A percentile compares a stretch with the other conserved stretches of the same genome.
These are phyloP conservation scores for Netelia virgata DNA, from an alignment of 2,888 invertebrate genomes.

Conservation along the genomic window DNA sequence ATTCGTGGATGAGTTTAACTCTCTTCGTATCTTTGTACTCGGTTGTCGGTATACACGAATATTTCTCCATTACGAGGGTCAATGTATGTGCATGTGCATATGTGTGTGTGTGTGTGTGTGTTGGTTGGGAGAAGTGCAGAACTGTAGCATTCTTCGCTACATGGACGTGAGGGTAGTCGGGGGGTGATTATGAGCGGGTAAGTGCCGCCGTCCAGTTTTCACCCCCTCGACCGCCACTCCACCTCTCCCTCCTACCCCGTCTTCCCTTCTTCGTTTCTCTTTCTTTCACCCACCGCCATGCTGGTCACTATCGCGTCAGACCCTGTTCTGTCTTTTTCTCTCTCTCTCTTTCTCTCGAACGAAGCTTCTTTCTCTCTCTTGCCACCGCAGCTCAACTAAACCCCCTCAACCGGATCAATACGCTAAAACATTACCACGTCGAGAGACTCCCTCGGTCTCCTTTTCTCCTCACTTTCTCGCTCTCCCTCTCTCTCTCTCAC, in stretches of 20 bases:
- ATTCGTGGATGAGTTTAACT: constrained; percentile 33
- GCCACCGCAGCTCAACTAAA: constrained; percentile 77
- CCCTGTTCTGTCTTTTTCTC: constrained; percentile 67
- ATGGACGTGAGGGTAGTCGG: constrained; percentile 67
- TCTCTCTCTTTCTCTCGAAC: constrained; percentile 37
- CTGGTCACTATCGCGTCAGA: constrained; percentile 59
- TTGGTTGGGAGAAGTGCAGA: constrained; percentile 70
- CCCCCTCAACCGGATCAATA: constrained; percentile 81
- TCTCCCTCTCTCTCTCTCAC: background rate
- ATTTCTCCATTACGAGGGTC: constrained; percentile 18
- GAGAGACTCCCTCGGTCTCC: constrained; percentile 76
- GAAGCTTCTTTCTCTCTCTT: constrained; percentile 67
- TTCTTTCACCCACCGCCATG: constrained; percentile 24
- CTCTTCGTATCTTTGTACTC: constrained; percentile 14
- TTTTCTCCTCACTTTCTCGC: constrained; percentile 1
- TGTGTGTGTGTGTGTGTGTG: constrained; percentile 48
- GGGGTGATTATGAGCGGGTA: constrained; percentile 83
- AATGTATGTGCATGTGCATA: constrained; percentile 56
- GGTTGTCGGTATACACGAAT: constrained; percentile 1
- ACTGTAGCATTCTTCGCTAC: constrained; percentile 48
- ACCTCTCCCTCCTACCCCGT: background rate
- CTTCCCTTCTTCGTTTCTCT: constrained; percentile 53
- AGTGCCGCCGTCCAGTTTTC: constrained; percentile 83
- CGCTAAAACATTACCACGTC: constrained; percentile 84
- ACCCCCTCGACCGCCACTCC: constrained; percentile 67